Evolutionary conservation across 2,888 invertebrate species (phyloP).

Genomic region (Campoplex nolae): DNA sequence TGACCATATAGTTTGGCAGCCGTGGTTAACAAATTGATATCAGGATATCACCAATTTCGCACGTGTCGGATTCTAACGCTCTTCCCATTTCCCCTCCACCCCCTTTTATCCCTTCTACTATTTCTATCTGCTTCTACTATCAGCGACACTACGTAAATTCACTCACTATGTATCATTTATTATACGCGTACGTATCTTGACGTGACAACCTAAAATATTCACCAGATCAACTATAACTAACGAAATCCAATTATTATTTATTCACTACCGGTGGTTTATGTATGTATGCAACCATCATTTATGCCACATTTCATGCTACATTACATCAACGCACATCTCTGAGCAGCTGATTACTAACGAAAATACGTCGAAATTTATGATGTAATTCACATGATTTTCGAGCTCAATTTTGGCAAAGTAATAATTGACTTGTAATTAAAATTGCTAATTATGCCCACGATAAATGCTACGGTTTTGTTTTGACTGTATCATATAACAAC

Average conservation of each 20-base stretch:
- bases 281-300: background rate
- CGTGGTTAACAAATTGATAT: constrained; percentile 68
- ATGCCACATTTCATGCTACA: background rate
- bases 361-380: background rate
- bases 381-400: background rate
- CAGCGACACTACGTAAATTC: constrained; percentile 47
- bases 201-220: constrained; percentile 5
- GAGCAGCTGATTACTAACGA: background rate
- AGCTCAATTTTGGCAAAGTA: background rate
- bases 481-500: background rate
- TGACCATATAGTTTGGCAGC: constrained; percentile 33
- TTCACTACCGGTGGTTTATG: constrained; percentile 27
- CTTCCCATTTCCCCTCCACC: constrained; percentile 14
- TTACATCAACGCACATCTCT: constrained; percentile 3
- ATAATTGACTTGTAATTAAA: background rate
- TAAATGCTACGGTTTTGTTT: background rate
- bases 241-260: constrained; percentile 40
- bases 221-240: constrained; percentile 17
- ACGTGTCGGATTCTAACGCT: constrained; percentile 57
- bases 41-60: constrained; percentile 68
- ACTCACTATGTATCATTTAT: constrained; percentile 29
- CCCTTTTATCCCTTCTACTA: background rate
- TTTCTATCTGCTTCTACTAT: background rate
- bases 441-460: background rate
- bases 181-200: constrained; percentile 5